Conservation (phyloP, 1,140 invertebrate genomes). For the Acromyrmex heyeri region DNA sequence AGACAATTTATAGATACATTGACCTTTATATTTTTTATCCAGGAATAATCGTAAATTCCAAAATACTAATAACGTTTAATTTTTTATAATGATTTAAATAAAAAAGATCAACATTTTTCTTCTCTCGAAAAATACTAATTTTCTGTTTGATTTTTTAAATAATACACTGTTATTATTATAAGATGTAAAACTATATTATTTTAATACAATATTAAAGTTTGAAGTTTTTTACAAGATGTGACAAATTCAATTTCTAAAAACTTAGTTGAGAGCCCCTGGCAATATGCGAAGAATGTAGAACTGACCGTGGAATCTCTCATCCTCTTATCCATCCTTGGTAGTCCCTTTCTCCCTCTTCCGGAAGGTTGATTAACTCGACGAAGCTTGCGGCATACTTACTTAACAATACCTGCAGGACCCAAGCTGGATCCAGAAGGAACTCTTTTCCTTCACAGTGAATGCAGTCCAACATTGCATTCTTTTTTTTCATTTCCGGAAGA, state of each 20-base stretch:
- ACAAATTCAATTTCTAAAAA: constrained; percentile 22
- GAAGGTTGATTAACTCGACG: constrained; percentile 61
- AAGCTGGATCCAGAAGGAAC: constrained; percentile 30
- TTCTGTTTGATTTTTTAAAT: neutral
- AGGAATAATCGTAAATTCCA: neutral
- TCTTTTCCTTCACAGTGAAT: constrained; percentile 21
- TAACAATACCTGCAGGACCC: constrained; percentile 57
- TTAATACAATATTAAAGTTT: constrained; percentile 9
- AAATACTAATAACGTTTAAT: neutral
- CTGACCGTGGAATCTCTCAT: constrained; percentile 55
- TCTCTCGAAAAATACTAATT: neutral
- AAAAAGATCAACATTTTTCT: neutral
- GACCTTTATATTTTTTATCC: neutral
- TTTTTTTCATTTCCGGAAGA: constrained; percentile 10
- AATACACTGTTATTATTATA: neutral
- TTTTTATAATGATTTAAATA: neutral
- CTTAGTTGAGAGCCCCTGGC: constrained; percentile 52
- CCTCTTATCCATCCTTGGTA: constrained; percentile 25
- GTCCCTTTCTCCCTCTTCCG: constrained; percentile 16
- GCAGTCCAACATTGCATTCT: constrained; percentile 22
- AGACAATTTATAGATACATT: neutral
- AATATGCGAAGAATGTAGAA: constrained; percentile 64
- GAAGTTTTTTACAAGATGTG: neutral
- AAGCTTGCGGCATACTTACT: constrained; percentile 61
- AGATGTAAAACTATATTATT: neutral